Evolutionary conservation across 1,140 invertebrate genomes (phyloP).

Genomic region (Heliconius himera): DNA sequence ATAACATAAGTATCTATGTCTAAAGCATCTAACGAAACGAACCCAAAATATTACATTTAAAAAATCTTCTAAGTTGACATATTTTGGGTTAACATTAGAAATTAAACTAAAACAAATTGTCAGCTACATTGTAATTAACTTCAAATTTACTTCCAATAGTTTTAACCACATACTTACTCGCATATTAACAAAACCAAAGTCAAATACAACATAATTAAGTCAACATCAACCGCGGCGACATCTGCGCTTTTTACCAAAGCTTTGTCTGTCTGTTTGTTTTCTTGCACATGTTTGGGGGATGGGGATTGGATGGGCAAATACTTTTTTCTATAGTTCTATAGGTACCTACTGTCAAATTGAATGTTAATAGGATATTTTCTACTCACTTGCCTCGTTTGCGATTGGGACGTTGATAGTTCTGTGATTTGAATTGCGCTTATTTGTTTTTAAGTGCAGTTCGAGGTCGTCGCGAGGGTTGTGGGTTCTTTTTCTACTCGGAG

Average conservation of each 20-base stretch:
- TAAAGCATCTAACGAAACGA: too few relatives aligned
- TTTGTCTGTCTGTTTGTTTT: constrained; percentile 49
- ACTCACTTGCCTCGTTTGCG: neutral
- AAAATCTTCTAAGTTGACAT: too few relatives aligned
- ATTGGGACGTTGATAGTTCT: neutral
- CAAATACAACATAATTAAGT: constrained; percentile 30
- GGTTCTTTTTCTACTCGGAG: too few relatives aligned
- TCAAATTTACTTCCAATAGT: neutral
- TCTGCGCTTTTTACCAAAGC: constrained; percentile 46
- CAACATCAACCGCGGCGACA: constrained; percentile 41
- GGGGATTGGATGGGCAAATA: constrained; percentile 44
- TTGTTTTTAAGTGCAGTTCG: neutral
- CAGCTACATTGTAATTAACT: too few relatives aligned
- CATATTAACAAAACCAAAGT: neutral
- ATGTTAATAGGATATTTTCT: constrained; percentile 34
- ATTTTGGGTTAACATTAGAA: too few relatives aligned
- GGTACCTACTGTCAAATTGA: constrained; percentile 29
- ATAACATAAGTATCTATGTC: too few relatives aligned
- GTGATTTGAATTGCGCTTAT: neutral
- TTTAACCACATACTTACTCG: neutral
- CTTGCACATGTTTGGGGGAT: constrained; percentile 47
- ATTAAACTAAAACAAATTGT: too few relatives aligned
- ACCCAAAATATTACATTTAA: too few relatives aligned
- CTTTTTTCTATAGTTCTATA: constrained; percentile 41
- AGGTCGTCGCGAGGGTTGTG: too few relatives aligned